Conservation (phyloP, 2,888 invertebrate genomes). For the Serrognathus titanus region DNA sequence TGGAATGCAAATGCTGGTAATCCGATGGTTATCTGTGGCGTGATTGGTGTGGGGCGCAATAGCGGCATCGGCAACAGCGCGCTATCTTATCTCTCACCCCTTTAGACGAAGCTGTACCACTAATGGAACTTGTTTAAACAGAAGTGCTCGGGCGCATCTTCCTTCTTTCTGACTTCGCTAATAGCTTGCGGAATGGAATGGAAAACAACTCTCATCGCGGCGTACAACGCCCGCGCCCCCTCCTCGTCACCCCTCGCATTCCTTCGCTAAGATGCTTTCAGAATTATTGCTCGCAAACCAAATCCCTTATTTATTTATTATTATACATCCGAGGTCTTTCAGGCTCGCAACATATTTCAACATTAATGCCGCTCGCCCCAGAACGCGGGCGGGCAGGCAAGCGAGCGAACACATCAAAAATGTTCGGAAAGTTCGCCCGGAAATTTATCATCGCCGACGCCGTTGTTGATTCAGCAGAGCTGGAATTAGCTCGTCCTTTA, state of each 20-base stretch:
- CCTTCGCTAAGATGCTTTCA: constrained; percentile 14
- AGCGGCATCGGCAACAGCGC: constrained; percentile 3
- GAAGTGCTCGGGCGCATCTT: constrained; percentile 40
- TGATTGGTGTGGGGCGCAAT: too few species aligned
- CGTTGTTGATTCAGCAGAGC: too few species aligned
- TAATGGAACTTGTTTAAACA: constrained; percentile 49
- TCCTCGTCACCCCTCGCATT: constrained; percentile 4
- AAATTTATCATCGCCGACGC: too few species aligned
- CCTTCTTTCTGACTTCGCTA: constrained; percentile 41
- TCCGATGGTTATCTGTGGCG: constrained; percentile 21
- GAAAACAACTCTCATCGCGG: constrained; percentile 36
- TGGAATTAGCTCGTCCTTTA: too few species aligned
- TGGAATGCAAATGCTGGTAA: constrained; percentile 18
- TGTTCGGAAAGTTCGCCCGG: constrained; percentile 3
- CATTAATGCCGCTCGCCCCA: constrained; percentile 12
- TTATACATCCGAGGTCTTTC: constrained; percentile 17
- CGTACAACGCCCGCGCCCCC: constrained; percentile 11
- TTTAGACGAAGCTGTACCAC: constrained; percentile 32
- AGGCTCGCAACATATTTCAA: constrained; percentile 18
- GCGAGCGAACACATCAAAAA: constrained; percentile 11
- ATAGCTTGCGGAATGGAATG: constrained; percentile 44
- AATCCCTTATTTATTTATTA: constrained; percentile 22
- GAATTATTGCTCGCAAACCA: constrained; percentile 21
- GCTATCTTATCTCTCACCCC: constrained; percentile 26
- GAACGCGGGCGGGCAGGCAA: neutral